Base-by-base conservation (phyloP, 1,140 invertebrate species). In the Agraylea sexmaculata region DNA sequence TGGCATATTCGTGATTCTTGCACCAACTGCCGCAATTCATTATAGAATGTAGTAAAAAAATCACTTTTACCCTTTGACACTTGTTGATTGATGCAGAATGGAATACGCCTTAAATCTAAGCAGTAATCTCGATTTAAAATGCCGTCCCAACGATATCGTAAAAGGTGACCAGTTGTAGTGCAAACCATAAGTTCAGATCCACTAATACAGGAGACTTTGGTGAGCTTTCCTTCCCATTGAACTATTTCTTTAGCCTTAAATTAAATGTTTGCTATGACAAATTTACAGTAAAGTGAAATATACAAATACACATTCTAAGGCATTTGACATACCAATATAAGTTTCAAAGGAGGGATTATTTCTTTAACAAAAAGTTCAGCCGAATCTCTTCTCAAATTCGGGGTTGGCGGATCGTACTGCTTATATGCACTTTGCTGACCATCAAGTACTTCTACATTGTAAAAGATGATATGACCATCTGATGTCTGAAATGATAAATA, bases 71-170 rank as follows among this genome's bases (percentile, higher is more conserved):
- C 81, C 74, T 83, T 87, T 25, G 87, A 88, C 45, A 89, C 84
- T 62, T 94, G 87, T 60, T 96, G 88, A 68, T 97, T 93, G 23
- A 88, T 73, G 51, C 88, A 92, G 58, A 96, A 95, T 8, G 90
- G 89, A 58, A 94, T 87, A 50, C 88, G 70, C 39, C 80, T 71
- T 19, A 97, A 66, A 62, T 93, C 87, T 5, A 93, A 69, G 47
- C 81, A 83, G 60, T 89, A 91, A 59, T 89, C 84, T 34, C 84
- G 67, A 64, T 91, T 89, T 35, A 84, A 71, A 3, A 74, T 76
- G 1, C 85, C 86, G 60, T 90, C 84, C 90, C 91, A 96, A 25
- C 78, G 72, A 52, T 93, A 80, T 23, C 89, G 63, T 35, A 90
- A 68, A 11, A 94, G 70, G 55, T 83, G 81, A 19, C 87, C 83